A percentile compares a stretch with the other conserved stretches of the same genome.
These are phyloP conservation scores for Alfaro cultratus DNA, from an alignment of 2,797 vertebrate species.

Conservation along the genomic window DNA sequence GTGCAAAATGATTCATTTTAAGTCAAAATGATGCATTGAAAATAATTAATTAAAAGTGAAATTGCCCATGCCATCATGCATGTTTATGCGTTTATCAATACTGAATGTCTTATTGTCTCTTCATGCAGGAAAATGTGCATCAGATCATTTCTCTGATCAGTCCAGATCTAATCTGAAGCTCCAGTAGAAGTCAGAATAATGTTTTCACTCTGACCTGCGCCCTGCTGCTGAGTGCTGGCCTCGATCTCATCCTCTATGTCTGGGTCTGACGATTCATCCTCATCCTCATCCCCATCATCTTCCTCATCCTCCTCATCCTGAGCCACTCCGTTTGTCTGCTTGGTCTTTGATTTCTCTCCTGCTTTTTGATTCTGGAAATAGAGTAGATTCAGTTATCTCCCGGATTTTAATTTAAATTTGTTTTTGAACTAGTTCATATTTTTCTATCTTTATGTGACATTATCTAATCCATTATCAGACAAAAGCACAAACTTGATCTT, in stretches of 20 bases:
- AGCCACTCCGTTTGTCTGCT: conserved; percentile 42
- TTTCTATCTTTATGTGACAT: neutral
- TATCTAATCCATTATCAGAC: neutral
- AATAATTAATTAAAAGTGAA: neutral
- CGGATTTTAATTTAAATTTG: neutral
- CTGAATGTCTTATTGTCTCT: neutral
- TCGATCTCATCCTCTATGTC: conserved; percentile 86
- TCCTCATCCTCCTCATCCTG: conserved; percentile 45
- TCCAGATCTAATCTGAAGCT: neutral
- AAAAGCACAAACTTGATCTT: neutral
- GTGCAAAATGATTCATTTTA: neutral
- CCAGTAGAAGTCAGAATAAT: too few species aligned
- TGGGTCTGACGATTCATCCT: conserved; percentile 83
- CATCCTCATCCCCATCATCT: conserved; percentile 81
- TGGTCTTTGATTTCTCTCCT: conserved; percentile 42
- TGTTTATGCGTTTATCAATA: too few species aligned
- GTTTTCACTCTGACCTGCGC: conserved; percentile 65
- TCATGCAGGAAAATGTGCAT: neutral
- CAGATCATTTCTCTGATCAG: neutral
- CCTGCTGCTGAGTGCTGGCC: conserved; percentile 70
- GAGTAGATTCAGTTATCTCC: neutral
- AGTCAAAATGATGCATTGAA: neutral
- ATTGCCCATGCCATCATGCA: neutral
- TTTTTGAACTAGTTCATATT: neutral
- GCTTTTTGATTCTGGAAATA: conserved; percentile 42